These are phyloP conservation scores for Kryphioiulus occultus DNA, from an alignment of 2,888 invertebrate species.

Conservation along the genomic window DNA sequence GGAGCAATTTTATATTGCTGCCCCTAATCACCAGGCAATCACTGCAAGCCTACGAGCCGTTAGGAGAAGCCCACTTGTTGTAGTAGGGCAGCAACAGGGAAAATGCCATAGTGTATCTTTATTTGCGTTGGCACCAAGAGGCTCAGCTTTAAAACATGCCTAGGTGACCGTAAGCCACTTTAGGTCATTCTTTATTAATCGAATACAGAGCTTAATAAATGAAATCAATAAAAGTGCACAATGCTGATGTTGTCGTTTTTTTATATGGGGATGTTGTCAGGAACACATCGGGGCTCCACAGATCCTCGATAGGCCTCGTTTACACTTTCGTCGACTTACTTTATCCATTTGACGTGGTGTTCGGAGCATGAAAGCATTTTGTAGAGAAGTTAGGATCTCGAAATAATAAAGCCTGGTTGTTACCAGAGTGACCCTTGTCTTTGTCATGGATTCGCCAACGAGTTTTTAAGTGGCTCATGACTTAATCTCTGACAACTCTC, in stretches of 20 bases:
- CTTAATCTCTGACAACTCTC: slow-evolving; percentile 19
- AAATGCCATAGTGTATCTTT: too few species aligned
- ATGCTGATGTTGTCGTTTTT: not conserved
- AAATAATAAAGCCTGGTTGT: slow-evolving; percentile 10
- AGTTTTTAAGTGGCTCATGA: slow-evolving; percentile 24
- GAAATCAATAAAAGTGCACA: not conserved
- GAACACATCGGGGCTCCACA: not conserved
- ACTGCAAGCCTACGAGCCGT: too few species aligned
- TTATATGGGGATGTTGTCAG: not conserved
- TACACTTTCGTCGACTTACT: not conserved
- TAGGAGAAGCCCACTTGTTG: too few species aligned
- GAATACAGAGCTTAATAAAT: not conserved
- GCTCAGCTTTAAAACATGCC: not conserved
- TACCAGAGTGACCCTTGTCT: not conserved
- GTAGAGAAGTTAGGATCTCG: not conserved
- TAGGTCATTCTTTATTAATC: not conserved
- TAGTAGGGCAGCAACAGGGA: too few species aligned
- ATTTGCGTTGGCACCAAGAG: too few species aligned
- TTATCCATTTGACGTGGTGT: not conserved
- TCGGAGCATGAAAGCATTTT: slow-evolving; percentile 2
- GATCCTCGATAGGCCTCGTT: not conserved
- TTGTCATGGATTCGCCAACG: not conserved
- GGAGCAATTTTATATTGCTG: too few species aligned
- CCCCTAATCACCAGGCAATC: too few species aligned
- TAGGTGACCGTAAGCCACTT: not conserved